phyloP scores from a whole-genome alignment of 2,113 vertebrate species.

The Anhinga rufa region DNA sequence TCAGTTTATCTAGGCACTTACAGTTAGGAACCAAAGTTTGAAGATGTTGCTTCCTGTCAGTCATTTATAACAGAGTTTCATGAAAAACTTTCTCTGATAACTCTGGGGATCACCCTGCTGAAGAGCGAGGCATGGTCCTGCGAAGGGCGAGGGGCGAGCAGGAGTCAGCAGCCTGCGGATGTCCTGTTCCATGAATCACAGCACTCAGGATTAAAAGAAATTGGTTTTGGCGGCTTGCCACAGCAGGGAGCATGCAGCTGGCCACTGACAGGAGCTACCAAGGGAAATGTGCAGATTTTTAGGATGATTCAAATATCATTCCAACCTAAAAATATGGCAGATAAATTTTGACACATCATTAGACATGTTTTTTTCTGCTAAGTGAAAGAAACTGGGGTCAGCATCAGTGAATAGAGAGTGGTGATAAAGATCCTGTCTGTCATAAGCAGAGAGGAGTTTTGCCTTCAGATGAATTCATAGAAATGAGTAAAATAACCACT shows the following conservation, averaged over 20 bases:
- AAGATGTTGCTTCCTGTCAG: neutral
- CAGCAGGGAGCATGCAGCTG: slow-evolving; percentile 13
- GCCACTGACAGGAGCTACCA: slow-evolving; percentile 4
- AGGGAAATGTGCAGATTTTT: slow-evolving; percentile 28
- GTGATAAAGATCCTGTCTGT: neutral
- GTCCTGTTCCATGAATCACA: neutral
- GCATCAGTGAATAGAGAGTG: neutral
- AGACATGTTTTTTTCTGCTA: neutral
- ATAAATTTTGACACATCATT: neutral
- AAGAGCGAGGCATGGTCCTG: neutral
- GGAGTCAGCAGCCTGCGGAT: neutral
- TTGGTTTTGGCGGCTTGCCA: neutral
- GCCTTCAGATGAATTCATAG: neutral
- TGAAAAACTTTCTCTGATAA: neutral
- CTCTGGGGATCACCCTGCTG: neutral
- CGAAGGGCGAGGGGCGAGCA: neutral
- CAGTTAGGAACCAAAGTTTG: neutral
- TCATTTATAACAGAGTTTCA: neutral
- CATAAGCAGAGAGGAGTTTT: neutral
- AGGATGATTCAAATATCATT: slow-evolving; percentile 3
- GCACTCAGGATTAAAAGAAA: slow-evolving; percentile 5
- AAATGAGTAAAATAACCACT: neutral
- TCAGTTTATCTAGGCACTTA: neutral
- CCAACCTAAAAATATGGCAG: neutral
- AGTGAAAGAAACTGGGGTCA: neutral